These are phyloP conservation scores for Xenus cinereus DNA, from an alignment of 2,113 vertebrate species.

Conservation along the genomic window DNA sequence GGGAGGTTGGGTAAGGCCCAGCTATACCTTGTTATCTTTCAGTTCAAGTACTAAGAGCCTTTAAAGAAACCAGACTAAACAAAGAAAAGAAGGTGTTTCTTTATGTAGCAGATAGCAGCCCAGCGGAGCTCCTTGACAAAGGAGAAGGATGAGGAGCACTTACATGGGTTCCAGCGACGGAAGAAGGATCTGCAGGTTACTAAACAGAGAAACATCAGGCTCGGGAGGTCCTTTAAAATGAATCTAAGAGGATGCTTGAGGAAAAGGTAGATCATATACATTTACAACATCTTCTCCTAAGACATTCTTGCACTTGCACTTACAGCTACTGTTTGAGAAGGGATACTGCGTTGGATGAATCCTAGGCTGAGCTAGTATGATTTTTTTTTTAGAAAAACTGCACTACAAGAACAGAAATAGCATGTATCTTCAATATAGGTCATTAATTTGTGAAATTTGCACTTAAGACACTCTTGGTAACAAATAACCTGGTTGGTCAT, in stretches of 20 bases:
- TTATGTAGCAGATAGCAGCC: background rate
- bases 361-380: background rate
- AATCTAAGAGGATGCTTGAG: background rate
- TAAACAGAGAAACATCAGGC: background rate
- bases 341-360: background rate
- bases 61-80: background rate
- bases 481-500: background rate
- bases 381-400: background rate
- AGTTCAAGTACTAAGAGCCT: background rate
- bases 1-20: background rate
- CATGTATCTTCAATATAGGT: background rate
- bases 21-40: background rate
- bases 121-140: background rate
- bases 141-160: background rate
- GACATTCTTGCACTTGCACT: background rate
- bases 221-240: background rate
- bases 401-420: background rate
- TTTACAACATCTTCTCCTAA: background rate
- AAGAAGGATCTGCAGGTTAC: background rate
- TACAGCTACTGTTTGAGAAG: background rate
- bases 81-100: background rate
- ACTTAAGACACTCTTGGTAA: background rate
- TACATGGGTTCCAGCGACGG: background rate
- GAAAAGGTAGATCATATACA: background rate
- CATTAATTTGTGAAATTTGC: background rate